Conservation (phyloP, 1,140 invertebrate species). For the Sycophila sp. region DNA sequence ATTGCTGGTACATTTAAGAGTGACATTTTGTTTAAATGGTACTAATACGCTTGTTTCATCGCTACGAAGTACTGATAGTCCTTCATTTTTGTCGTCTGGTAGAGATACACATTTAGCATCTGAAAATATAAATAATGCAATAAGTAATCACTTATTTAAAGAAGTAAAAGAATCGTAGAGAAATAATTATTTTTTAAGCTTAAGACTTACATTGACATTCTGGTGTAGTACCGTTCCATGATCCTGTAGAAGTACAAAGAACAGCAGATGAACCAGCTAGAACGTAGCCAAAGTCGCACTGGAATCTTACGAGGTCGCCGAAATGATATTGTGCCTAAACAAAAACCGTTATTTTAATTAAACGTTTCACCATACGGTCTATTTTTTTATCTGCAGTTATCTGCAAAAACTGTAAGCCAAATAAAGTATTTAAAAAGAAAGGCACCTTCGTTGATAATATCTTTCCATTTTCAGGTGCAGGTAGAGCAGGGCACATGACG, state of each 20-base stretch:
- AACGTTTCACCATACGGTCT: no score
- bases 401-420: no score
- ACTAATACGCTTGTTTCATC: conserved; percentile 84
- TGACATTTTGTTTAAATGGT: conserved; percentile 90
- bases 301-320: conserved; percentile 90
- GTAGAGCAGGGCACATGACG: conserved; percentile 85
- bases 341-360: conserved; percentile 13
- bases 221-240: conserved; percentile 93
- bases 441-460: conserved; percentile 81
- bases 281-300: conserved; percentile 95
- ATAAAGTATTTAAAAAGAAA: background rate
- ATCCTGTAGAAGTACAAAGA: conserved; percentile 88
- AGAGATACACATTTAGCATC: conserved; percentile 90
- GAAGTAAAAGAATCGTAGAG: no score
- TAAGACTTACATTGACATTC: conserved; percentile 85
- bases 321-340: conserved; percentile 81
- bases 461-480: conserved; percentile 89
- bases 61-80: conserved; percentile 77
- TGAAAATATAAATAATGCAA: conserved; percentile 56
- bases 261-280: conserved; percentile 86
- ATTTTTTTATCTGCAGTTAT: no score
- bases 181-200: no score
- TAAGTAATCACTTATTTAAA: background rate
- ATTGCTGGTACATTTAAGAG: conserved; percentile 80
- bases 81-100: conserved; percentile 89